A percentile compares a stretch with the other conserved stretches of the same genome.
Evolutionary conservation across 2,888 invertebrate species (phyloP).

Genomic region (Abrostola tripartita): DNA sequence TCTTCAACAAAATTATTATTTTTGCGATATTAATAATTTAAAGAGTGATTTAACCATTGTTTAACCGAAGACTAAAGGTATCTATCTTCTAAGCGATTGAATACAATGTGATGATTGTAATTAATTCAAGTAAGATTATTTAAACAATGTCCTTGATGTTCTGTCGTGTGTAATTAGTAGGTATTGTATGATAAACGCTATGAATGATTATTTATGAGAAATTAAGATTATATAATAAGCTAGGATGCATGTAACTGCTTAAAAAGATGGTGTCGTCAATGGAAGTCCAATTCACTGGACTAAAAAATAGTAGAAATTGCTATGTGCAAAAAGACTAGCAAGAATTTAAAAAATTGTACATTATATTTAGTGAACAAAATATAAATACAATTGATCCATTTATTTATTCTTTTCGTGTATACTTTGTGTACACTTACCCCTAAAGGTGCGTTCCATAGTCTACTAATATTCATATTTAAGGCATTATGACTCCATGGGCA

Average conservation of each 20-base stretch:
- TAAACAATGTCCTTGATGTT: not conserved
- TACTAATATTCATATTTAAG: slow-evolving; percentile 8
- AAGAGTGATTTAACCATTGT: too few relatives aligned
- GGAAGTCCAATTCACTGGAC: too few relatives aligned
- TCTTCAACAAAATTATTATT: too few relatives aligned
- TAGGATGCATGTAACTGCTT: too few relatives aligned
- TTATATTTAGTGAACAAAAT: too few relatives aligned
- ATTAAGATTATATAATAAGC: too few relatives aligned
- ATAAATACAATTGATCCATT: not conserved
- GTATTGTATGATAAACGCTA: not conserved
- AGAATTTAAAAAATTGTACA: too few relatives aligned
- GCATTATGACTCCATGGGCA: slow-evolving; percentile 23
- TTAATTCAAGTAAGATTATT: not conserved
- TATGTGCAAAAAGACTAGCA: too few relatives aligned
- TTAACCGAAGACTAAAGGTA: not conserved
- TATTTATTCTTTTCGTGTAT: not conserved
- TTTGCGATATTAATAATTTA: too few relatives aligned
- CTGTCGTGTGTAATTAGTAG: not conserved
- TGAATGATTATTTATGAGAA: not conserved
- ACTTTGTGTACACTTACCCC: not conserved
- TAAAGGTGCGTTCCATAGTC: slow-evolving; percentile 10
- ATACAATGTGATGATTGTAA: not conserved
- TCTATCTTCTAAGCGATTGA: not conserved
- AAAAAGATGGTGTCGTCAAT: too few relatives aligned
- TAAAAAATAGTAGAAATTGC: too few relatives aligned